A percentile compares a stretch with the other conserved stretches of the same genome.
Evolutionary conservation across 2,113 vertebrate genomes (phyloP).

Genomic region (Neoarius graeffei): DNA sequence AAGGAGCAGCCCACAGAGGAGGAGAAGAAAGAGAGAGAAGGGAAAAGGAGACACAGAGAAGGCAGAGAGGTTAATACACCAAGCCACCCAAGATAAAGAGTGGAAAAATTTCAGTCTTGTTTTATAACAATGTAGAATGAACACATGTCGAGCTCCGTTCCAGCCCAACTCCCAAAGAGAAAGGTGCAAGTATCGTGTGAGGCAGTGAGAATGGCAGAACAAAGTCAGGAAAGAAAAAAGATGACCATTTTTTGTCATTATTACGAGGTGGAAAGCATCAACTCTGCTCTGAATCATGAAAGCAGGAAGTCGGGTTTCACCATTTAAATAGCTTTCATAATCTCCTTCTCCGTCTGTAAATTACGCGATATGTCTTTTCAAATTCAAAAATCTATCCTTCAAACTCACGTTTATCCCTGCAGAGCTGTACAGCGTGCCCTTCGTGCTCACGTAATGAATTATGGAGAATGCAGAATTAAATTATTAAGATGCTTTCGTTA

Average conservation of each 20-base stretch:
- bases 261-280: not conserved
- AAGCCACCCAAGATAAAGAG: conserved; percentile 46
- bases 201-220: conserved; percentile 60
- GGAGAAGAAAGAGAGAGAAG: not conserved
- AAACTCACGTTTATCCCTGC: conserved; percentile 1
- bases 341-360: not conserved
- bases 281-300: not conserved
- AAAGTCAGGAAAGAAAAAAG: conserved; percentile 71
- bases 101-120: conserved; percentile 12
- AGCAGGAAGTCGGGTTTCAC: not conserved
- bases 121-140: conserved; percentile 11
- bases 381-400: not conserved
- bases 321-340: conserved; percentile 9
- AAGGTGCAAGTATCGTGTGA: conserved; percentile 23
- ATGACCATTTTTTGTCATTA: not conserved
- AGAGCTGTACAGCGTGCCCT: conserved; percentile 6
- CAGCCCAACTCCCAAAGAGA: conserved; percentile 10
- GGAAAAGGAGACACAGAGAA: conserved; percentile 21
- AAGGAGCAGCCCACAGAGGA: not conserved
- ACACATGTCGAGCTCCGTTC: not conserved
- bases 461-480: conserved; percentile 16
- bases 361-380: conserved; percentile 26
- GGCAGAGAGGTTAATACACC: conserved; percentile 50
- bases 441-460: conserved; percentile 32
- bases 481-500: conserved; percentile 1